Evolutionary conservation across 2,113 vertebrate genomes (phyloP).

Genomic region (Podocnemis expansa): DNA sequence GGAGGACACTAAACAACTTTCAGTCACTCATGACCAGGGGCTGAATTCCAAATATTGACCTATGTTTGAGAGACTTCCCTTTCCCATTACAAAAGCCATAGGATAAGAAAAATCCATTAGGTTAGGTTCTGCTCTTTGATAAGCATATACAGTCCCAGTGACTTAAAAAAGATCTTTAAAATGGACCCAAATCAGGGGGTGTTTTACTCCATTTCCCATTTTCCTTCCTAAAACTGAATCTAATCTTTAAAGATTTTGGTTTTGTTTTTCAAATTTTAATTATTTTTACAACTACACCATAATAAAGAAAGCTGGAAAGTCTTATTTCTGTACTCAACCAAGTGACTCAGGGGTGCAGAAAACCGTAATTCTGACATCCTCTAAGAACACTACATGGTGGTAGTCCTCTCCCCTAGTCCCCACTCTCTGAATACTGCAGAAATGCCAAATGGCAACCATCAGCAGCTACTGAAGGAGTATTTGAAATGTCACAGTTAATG

Average conservation of each 20-base stretch:
- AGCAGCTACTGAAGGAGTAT: background rate
- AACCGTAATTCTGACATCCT: background rate
- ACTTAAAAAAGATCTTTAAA: background rate
- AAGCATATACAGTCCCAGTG: background rate
- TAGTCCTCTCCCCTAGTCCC: background rate
- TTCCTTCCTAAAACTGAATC: background rate
- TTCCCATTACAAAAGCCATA: background rate
- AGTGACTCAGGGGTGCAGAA: background rate
- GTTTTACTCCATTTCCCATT: background rate
- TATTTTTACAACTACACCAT: background rate
- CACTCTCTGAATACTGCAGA: background rate
- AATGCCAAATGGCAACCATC: background rate
- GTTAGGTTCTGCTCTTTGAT: background rate
- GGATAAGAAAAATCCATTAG: background rate
- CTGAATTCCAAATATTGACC: constrained; percentile 11
- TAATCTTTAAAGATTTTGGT: background rate
- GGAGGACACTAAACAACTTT: background rate
- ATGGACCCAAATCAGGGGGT: background rate
- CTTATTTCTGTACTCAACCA: background rate
- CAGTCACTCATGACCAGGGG: background rate
- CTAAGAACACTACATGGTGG: background rate
- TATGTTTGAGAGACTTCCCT: background rate
- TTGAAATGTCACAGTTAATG: background rate
- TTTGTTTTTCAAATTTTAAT: background rate
- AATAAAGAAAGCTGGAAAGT: background rate